phyloP scores from a whole-genome alignment of 1,140 invertebrate genomes.

The Papilio polyxenes region DNA sequence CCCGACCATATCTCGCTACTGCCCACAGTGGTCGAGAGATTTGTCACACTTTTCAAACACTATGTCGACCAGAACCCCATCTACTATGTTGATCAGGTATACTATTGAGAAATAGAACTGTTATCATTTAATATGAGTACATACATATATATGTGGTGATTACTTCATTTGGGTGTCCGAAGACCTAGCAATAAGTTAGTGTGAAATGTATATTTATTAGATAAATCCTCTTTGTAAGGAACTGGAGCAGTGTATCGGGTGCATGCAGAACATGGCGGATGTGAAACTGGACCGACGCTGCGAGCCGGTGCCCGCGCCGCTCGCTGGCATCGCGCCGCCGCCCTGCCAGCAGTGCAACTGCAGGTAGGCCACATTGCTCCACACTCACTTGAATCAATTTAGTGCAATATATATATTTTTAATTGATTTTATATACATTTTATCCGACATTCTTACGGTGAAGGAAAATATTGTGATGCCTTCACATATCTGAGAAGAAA shows the following conservation, averaged over 20 bases:
- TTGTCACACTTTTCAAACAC: constrained; percentile 90
- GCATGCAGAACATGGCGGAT: constrained; percentile 89
- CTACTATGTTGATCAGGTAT: constrained; percentile 85
- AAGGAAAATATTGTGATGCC: too few relatives aligned
- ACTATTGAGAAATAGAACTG: neutral
- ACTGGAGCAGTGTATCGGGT: constrained; percentile 92
- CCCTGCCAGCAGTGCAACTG: constrained; percentile 81
- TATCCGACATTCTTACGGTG: too few relatives aligned
- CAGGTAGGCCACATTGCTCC: constrained; percentile 64
- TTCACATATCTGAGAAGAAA: too few relatives aligned
- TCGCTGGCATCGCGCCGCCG: constrained; percentile 55
- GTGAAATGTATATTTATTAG: too few relatives aligned
- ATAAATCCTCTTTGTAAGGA: constrained; percentile 79
- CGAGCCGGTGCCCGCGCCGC: constrained; percentile 61
- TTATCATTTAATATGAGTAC: too few relatives aligned
- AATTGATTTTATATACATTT: too few relatives aligned
- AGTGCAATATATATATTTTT: too few relatives aligned
- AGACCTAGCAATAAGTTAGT: too few relatives aligned
- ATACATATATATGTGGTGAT: too few relatives aligned
- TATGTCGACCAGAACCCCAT: constrained; percentile 87
- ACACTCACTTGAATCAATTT: too few relatives aligned
- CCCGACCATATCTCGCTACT: constrained; percentile 89
- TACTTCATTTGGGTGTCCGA: too few relatives aligned
- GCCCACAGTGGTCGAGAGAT: constrained; percentile 90
- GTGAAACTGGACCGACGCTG: constrained; percentile 91